Base-by-base conservation (phyloP, 2,797 vertebrate genomes). In the Phoxinus dragarum region DNA sequence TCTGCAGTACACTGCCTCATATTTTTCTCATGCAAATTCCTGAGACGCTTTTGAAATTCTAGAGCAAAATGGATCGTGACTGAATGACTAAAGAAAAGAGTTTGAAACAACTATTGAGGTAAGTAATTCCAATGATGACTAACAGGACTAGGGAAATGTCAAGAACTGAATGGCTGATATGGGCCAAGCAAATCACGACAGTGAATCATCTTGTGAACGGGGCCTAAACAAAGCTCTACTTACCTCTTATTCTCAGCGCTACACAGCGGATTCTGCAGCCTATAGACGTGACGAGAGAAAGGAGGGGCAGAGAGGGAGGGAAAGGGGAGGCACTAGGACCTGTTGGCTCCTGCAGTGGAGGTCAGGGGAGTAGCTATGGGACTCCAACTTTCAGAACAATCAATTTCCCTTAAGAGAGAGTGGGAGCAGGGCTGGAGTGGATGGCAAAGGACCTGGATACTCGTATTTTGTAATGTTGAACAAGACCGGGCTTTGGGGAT, bases 341-440 rank as follows among this genome's bases (percentile, higher is more conserved):
- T 90, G 90, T 85, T 90, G 82, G 88, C 81, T 89, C 80, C 79
- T 88, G 73, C 87, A 38, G 81, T 82, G 71, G 86, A 88, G 88
- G 87, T 86, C 88, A 89, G 84, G 84, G 74, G 82, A 79, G 84
- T 80, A 87, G 84, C 81, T 86, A 71, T 88, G 82, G 84, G 84
- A 90, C 84, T 86, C 80, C 84, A 96, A 95, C 91, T 96, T 96
- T 94, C 91, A 90, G 91, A 95, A 94, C 93, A 94, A 94, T 93
- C 93, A 93, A 93, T 94, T 94, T 95, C 91, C 91, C 86, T 90
- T 93, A 92, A 92, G 92, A 94, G 93, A 94, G 92, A 92, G 92
- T 91, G 92, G 91, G 92, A 94, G 92, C 73, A 88, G 90, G 92
- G 93, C 89, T 91, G 88, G 89, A 90, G 93, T 93, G 90, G 91